A percentile compares a stretch with the other conserved stretches of the same genome.
Evolutionary conservation across 2,888 invertebrate genomes (phyloP).

Genomic region (Sicus ferrugineus): DNA sequence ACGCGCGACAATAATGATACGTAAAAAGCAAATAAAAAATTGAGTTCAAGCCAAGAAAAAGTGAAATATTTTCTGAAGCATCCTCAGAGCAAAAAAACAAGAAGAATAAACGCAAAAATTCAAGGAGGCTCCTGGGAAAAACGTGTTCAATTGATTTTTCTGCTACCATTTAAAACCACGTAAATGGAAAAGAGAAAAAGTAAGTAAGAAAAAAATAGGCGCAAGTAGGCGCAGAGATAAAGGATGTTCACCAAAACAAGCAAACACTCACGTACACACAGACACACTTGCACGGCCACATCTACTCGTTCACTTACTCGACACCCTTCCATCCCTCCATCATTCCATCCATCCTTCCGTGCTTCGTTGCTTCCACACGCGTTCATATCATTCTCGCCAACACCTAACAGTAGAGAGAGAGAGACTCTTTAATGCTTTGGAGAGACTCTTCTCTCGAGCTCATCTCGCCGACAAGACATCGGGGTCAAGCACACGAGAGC

Average conservation of each 20-base stretch:
- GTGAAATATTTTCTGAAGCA: constrained; percentile 3
- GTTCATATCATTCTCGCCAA: background rate
- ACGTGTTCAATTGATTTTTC: constrained; percentile 34
- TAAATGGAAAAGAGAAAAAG: background rate
- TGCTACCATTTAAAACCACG: background rate
- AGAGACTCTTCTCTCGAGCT: background rate
- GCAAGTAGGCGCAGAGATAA: background rate
- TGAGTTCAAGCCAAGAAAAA: background rate
- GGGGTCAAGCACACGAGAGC: constrained; percentile 8
- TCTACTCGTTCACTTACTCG: too few relatives aligned
- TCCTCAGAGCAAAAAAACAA: background rate
- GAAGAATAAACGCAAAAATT: background rate
- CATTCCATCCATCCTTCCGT: too few relatives aligned
- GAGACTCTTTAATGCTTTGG: background rate
- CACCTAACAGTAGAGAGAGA: background rate
- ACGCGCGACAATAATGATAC: background rate
- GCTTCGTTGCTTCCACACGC: too few relatives aligned
- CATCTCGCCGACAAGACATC: background rate
- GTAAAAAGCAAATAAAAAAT: background rate
- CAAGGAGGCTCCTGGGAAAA: constrained; percentile 26
- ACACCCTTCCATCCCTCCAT: too few relatives aligned
- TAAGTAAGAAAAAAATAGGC: constrained; percentile 14
- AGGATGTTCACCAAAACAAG: too few relatives aligned
- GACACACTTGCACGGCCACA: background rate
- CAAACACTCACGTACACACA: background rate